A percentile compares a stretch with the other conserved stretches of the same genome.
These are phyloP conservation scores for Sturnira hondurensis DNA, from an alignment of 2,113 vertebrate genomes.

Conservation along the genomic window DNA sequence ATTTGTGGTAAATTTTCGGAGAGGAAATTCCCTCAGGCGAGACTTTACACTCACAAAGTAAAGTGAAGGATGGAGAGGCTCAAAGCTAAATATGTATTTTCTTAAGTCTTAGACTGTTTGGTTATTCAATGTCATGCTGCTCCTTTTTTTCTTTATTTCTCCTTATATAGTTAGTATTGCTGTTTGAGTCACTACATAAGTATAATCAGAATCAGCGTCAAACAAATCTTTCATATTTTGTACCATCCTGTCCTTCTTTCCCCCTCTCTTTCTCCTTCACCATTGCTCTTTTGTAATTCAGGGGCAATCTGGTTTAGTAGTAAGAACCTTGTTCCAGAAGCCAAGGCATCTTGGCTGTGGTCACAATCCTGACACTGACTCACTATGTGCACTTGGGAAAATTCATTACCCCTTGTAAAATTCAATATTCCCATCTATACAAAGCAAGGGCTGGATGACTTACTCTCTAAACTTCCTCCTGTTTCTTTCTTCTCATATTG, in stretches of 20 bases:
- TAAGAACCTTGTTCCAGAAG: conserved; percentile 4
- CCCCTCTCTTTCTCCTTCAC: neutral
- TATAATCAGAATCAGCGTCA: neutral
- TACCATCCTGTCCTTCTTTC: neutral
- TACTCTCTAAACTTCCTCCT: neutral
- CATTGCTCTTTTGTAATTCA: neutral
- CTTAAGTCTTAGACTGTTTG: neutral
- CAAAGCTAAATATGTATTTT: neutral
- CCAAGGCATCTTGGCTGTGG: neutral
- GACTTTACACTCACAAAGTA: neutral
- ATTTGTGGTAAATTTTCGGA: neutral
- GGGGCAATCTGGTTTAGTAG: neutral
- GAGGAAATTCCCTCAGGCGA: neutral
- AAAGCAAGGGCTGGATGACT: neutral
- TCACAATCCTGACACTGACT: neutral
- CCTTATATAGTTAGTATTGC: neutral
- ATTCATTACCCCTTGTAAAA: neutral
- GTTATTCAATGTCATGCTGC: neutral
- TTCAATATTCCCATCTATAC: neutral
- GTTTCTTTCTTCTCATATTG: neutral
- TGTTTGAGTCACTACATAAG: neutral
- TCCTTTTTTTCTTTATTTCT: neutral
- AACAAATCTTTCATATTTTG: neutral
- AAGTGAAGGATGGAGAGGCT: neutral
- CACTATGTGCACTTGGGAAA: neutral